Percentiles rank a stretch among this genome's conserved stretches.
phyloP scores from a whole-genome alignment of 2,888 invertebrate species.

The Morinoia aosen region DNA sequence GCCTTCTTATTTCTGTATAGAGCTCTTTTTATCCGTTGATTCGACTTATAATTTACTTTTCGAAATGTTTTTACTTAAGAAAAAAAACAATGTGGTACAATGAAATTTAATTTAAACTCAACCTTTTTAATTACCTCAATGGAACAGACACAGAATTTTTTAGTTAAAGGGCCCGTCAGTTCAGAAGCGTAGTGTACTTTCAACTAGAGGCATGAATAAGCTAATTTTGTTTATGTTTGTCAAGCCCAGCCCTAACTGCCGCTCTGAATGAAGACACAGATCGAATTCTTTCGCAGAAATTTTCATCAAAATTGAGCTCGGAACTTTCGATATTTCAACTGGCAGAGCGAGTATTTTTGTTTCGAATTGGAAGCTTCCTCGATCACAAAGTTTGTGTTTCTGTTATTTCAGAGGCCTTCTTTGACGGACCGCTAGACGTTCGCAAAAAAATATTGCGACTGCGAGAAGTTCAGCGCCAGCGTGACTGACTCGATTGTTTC shows the following conservation, averaged over 20 bases:
- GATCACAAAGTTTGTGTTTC: conserved; percentile 3
- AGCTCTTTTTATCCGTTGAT: too few species aligned
- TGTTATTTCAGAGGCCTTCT: conserved; percentile 12
- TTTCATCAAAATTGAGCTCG: neutral
- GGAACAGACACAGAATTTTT: neutral
- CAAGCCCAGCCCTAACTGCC: neutral
- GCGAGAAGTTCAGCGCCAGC: neutral
- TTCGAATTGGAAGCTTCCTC: neutral
- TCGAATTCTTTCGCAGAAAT: neutral
- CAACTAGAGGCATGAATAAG: neutral
- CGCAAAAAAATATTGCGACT: neutral
- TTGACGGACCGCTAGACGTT: neutral
- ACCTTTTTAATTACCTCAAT: neutral
- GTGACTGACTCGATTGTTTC: neutral
- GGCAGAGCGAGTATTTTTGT: neutral
- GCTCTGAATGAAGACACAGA: neutral
- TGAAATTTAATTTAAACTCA: neutral
- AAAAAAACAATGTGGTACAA: neutral
- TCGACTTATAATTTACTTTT: neutral
- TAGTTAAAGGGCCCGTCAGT: neutral
- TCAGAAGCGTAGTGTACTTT: neutral
- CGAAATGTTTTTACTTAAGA: neutral
- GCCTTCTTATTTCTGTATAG: too few species aligned
- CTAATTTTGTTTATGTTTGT: neutral
- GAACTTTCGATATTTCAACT: conserved; percentile 12